Percentiles rank a stretch among this genome's conserved stretches.
These are phyloP conservation scores for Sesia apiformis DNA, from an alignment of 2,888 invertebrate genomes.

Conservation along the genomic window DNA sequence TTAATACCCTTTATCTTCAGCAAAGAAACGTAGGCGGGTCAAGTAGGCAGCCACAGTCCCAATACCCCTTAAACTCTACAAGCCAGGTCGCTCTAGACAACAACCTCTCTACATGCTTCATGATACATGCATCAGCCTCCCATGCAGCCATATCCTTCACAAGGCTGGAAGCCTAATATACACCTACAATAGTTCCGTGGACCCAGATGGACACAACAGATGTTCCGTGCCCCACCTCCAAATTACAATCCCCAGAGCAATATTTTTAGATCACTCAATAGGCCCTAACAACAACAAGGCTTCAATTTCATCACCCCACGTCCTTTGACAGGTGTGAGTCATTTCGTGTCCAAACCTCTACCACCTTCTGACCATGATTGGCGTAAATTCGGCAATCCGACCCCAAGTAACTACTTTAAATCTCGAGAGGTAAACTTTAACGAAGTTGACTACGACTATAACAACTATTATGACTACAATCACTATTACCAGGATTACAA, in stretches of 20 bases:
- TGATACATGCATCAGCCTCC: neutral
- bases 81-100: neutral
- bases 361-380: conserved; percentile 8
- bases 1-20: too few species aligned
- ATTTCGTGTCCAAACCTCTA: neutral
- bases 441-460: neutral
- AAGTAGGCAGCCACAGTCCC: too few species aligned
- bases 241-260: conserved; percentile 2
- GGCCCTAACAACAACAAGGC: neutral
- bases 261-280: neutral
- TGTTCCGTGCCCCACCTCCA: conserved; percentile 1
- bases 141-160: neutral
- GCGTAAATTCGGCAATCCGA: conserved; percentile 13
- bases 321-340: neutral
- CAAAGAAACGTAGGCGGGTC: too few species aligned
- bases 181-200: neutral
- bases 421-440: conserved; percentile 13
- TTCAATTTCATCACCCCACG: neutral
- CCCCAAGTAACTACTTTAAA: conserved; percentile 16
- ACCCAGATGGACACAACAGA: conserved; percentile 1
- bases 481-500: neutral
- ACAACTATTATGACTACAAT: neutral
- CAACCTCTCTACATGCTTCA: neutral
- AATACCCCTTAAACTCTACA: too few species aligned
- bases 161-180: neutral